Evolutionary conservation across 1,140 invertebrate genomes (phyloP), one percentile per base, ranked within the genome.

Genomic region (Drosophila pruinosa): DNA sequence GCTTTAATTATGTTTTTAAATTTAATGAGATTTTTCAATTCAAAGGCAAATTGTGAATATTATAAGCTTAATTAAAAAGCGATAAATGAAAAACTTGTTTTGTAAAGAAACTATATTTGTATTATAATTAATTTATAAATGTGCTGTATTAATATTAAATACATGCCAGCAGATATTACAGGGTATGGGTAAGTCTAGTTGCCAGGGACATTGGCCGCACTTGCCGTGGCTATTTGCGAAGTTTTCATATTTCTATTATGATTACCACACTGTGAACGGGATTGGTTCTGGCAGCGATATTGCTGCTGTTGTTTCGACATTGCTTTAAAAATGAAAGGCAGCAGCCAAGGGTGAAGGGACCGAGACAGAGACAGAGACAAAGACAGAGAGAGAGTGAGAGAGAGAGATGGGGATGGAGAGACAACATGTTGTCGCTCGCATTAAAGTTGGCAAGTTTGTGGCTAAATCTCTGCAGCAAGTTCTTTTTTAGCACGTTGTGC

Each of bases 361-460:
- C 1, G 6, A 17, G 38, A 34, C 31, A 17, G 36, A 6, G 34
- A 31, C 14, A 6, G 22, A 28, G 10, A 58, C 15, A 5, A 21
- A 17, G 6, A 22, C 6, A 21, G 50, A 21, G 10, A 14, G 31
- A 17, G 17, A 19, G 31, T 5, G 17, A n/a, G 2, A 21, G 17
- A 3, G 50, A 4, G 6, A 21, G 19, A 28, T 36, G 50, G 31
- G 12, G 50, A 38, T 31, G 22, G 36, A 38, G 34, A 31, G 36
- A 38, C 50, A 54, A 38, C 53, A 47, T 47, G 54, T 58, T 36
- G 31, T 58, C 5, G 31, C 26, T 34, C 10, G 24, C 10, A 52
- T 52, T 68, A 61, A 61, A 68, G 57, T 59, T 68, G 57, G 43
- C 63, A 68, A 61, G 56, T 61, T 68, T 68, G 64, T 68, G 56